Conservation (phyloP, 2,888 invertebrate genomes). For the Thera obeliscata region DNA sequence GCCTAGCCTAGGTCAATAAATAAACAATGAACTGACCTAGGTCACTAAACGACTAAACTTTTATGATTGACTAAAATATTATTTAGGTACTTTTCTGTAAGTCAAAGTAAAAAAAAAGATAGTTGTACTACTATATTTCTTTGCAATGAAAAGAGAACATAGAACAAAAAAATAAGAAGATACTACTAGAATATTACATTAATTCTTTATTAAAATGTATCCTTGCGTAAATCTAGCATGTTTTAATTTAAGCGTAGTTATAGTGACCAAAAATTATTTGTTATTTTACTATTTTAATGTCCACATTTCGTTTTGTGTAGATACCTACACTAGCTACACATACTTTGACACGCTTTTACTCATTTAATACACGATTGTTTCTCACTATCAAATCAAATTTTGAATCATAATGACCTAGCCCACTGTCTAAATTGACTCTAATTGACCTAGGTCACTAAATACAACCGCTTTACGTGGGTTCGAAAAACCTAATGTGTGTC, state of each 20-base stretch:
- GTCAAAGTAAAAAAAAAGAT: too few species aligned
- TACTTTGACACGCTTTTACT: neutral
- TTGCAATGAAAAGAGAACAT: too few species aligned
- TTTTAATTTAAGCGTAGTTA: constrained; percentile 8
- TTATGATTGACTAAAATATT: too few species aligned
- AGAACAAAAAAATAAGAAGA: too few species aligned
- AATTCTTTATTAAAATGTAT: neutral
- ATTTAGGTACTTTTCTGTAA: too few species aligned
- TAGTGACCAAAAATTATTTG: constrained; percentile 23
- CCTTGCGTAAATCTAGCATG: neutral
- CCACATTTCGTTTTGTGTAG: neutral
- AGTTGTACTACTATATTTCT: too few species aligned
- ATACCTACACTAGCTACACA: neutral
- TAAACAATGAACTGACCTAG: neutral
- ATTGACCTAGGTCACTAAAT: constrained; percentile 14
- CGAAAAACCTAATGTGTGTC: constrained; percentile 18
- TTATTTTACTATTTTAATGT: constrained; percentile 1
- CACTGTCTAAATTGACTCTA: neutral
- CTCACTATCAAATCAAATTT: neutral
- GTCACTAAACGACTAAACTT: neutral
- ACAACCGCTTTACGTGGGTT: neutral
- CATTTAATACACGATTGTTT: neutral
- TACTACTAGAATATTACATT: too few species aligned
- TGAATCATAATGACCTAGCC: constrained; percentile 8
- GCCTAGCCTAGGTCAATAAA: neutral